These are phyloP conservation scores for Eretmochelys imbricata DNA, from an alignment of 2,113 vertebrate genomes.

Conservation along the genomic window DNA sequence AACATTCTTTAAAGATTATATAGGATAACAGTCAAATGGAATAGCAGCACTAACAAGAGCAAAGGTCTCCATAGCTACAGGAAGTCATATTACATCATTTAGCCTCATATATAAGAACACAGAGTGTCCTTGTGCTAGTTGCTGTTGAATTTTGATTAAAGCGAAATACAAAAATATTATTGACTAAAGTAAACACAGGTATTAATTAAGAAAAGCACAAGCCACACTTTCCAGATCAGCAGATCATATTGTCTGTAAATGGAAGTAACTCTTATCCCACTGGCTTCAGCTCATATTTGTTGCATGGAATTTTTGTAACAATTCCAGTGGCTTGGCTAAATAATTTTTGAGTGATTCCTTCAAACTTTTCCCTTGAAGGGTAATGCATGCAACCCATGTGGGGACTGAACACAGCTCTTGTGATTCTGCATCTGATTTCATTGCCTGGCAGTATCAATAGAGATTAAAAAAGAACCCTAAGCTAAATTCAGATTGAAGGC, in stretches of 20 bases:
- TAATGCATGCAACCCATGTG: accelerated
- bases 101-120: constrained; percentile 28
- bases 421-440: neutral
- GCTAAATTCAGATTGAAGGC: neutral
- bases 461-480: constrained; percentile 37
- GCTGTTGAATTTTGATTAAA: constrained; percentile 27
- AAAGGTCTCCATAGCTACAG: constrained; percentile 69
- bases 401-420: neutral
- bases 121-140: constrained; percentile 29
- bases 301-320: neutral
- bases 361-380: neutral
- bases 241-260: neutral
- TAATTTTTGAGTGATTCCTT: neutral
- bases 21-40: constrained; percentile 68
- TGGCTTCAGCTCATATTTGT: neutral
- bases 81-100: constrained; percentile 66
- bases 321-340: neutral
- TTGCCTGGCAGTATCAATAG: neutral
- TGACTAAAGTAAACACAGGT: neutral
- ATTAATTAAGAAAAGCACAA: neutral
- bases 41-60: constrained; percentile 73
- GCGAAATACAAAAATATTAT: constrained; percentile 25
- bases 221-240: neutral
- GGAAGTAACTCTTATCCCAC: neutral
- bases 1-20: constrained; percentile 82